A percentile compares a stretch with the other conserved stretches of the same genome.
These are phyloP conservation scores for Lepidocolaptes lacrymiger DNA, from an alignment of 2,797 vertebrate genomes.

Conservation along the genomic window DNA sequence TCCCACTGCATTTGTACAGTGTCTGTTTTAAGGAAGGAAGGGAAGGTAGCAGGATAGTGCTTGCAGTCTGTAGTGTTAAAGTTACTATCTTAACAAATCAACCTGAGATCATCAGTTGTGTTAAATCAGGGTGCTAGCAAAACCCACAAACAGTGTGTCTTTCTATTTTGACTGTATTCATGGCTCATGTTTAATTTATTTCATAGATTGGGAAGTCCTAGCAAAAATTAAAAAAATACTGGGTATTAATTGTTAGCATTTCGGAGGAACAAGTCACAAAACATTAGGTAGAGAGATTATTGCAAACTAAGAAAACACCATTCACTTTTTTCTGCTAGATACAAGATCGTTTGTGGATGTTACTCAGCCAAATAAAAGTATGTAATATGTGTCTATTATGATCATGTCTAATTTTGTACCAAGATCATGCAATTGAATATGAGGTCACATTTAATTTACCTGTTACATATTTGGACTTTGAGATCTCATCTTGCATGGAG, in stretches of 20 bases:
- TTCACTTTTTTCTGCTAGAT: background rate
- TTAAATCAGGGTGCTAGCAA: constrained; percentile 29
- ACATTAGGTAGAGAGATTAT: background rate
- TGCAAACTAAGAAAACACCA: background rate
- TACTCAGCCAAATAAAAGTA: background rate
- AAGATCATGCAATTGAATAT: background rate
- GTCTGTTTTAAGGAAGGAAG: constrained; percentile 8
- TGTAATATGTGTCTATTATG: background rate
- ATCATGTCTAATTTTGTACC: background rate
- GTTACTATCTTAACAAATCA: constrained; percentile 38
- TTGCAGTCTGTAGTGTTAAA: constrained; percentile 1
- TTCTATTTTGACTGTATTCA: constrained; percentile 8
- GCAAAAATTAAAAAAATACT: constrained; percentile 13
- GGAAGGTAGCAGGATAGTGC: background rate
- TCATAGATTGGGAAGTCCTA: constrained; percentile 13
- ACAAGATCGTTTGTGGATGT: background rate
- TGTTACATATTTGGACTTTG: background rate
- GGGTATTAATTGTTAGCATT: background rate
- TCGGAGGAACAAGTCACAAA: constrained; percentile 27
- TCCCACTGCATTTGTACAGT: background rate
- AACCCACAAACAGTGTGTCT: background rate
- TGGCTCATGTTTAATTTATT: constrained; percentile 14
- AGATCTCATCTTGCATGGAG: background rate
- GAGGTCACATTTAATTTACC: background rate
- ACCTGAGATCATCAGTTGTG: background rate